Base-by-base conservation (phyloP, 1,140 invertebrate species). In the Lycorma delicatula region DNA sequence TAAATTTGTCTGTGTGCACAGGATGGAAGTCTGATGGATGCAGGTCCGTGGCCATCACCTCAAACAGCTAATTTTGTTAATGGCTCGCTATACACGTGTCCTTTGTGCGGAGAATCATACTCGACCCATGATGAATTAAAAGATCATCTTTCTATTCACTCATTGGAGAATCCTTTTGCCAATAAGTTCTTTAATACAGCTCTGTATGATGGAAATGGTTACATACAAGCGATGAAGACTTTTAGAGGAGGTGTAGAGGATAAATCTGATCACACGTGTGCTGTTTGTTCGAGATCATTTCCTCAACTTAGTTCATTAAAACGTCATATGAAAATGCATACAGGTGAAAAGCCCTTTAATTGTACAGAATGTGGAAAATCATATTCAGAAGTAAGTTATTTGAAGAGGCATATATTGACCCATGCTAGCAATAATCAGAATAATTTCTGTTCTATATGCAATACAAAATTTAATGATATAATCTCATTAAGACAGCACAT, bases 351-450 rank as follows among this genome's bases (percentile, higher is more conserved):
- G 18, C 51, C 51, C 4, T 31, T 28, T 23, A 53, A 27, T 28
- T 53, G 51, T 34, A 31, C n/a, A 31, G 51, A 53, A 34, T 53
- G 51, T 34, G 51, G 29, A 18, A 53, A 53, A 53, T 28, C 51
- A 1, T 53, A 28, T 20, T 18, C 51, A 13, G 25, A 53, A 53
- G 23, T 34, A 22, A 13, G n/a, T 5, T 20, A 28, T 11, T 20
- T 53, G 27, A 53, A 53, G 31, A 31, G 25, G 29, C 51, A 53
- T 31, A 53, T 53, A 3, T 22, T 31, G 29, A 53, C 27, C 9
- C 51, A 53, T 16, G 20, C 51, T 22, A 20, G 51, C 16, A 28
- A 53, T 20, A 53, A 31, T n/a, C 51, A 44, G 41, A n/a, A n/a
- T n/a, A 44, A 44, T 44, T 44, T 44, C 13, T 44, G 41, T 18